Base-by-base conservation (phyloP, 1,140 invertebrate genomes). In the Nephila pilipes region DNA sequence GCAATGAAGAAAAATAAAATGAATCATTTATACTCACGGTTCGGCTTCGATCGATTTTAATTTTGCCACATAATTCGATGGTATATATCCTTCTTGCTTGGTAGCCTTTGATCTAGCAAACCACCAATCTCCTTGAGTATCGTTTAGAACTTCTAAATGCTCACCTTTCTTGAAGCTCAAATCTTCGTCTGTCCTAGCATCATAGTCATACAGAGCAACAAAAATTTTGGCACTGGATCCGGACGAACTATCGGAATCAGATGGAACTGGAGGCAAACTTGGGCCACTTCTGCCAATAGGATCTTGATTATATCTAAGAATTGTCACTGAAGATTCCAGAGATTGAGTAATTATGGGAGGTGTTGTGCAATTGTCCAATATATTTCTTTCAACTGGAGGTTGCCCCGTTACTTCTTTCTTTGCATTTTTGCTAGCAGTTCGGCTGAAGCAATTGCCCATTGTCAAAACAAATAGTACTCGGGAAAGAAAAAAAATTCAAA, bases 111-210 rank as follows among this genome's bases (percentile, higher is more conserved):
- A 99, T 94, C 98, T 97, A 79, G 99, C 99, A 95, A 99, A 97
- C 99, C 99, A 99, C 99, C 99, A 99, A 95, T 99, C 99, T 85
- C 99, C 99, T 95, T 99, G 98, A 91, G 98, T 99, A 96, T 99
- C 99, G 96, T 99, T 99, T 94, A 99, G 96, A 94, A 99, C 99
- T 96, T 99, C 99, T 95, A 99, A 96, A 96, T 99, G 98, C 96
- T 99, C 99, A 63, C 99, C 99, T 96, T 99, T 99, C 94, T 98
- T 97, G 96, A 99, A 99, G 96, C 98, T 99, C 89, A 99, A 96
- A 96, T 99, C 99, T 96, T 99, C 99, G 95, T 99, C 99, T 57
- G 99, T 99, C 94, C 99, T 96, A 54, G 99, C 99, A 96, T 99
- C 99, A 95, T 99, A 99, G 96, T 99, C 99, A 96, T 99, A 99